A percentile compares a stretch with the other conserved stretches of the same genome.
phyloP scores from a whole-genome alignment of 2,888 invertebrate species.

The Pyrrhia umbra region DNA sequence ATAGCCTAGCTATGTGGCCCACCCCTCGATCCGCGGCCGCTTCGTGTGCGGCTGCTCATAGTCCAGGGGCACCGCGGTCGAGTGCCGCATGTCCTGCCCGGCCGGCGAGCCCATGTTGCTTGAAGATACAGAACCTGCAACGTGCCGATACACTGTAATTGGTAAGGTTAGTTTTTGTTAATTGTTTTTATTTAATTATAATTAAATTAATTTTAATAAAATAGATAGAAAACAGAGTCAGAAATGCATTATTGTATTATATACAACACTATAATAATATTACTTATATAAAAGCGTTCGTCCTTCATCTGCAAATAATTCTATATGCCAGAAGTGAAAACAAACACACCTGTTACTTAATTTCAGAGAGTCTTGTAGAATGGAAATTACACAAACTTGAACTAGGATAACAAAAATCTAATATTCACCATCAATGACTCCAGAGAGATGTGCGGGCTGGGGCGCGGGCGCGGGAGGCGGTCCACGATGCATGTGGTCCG shows the following conservation, averaged over 20 bases:
- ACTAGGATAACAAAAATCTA: conserved; percentile 4
- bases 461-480: conserved; percentile 84
- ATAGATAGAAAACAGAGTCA: no score
- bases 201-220: conserved; percentile 15
- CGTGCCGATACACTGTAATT: conserved; percentile 65
- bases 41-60: conserved; percentile 93
- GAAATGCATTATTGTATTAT: no score
- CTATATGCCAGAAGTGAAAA: no score
- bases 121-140: conserved; percentile 94
- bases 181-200: conserved; percentile 37
- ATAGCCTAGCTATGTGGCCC: conserved; percentile 95
- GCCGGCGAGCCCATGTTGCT: conserved; percentile 95
- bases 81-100: conserved; percentile 89
- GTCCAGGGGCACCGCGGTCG: conserved; percentile 82
- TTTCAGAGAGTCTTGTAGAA: no score
- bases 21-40: conserved; percentile 97
- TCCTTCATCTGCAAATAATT: no score
- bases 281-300: no score
- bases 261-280: no score
- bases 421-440: conserved; percentile 84
- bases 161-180: conserved; percentile 58
- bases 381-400: conserved; percentile 29
- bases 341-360: no score
- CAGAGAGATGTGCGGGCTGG: conserved; percentile 86
- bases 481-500: conserved; percentile 91